A percentile compares a stretch with the other conserved stretches of the same genome.
phyloP scores from a whole-genome alignment of 2,113 vertebrate genomes.

The Mohoua ochrocephala region DNA sequence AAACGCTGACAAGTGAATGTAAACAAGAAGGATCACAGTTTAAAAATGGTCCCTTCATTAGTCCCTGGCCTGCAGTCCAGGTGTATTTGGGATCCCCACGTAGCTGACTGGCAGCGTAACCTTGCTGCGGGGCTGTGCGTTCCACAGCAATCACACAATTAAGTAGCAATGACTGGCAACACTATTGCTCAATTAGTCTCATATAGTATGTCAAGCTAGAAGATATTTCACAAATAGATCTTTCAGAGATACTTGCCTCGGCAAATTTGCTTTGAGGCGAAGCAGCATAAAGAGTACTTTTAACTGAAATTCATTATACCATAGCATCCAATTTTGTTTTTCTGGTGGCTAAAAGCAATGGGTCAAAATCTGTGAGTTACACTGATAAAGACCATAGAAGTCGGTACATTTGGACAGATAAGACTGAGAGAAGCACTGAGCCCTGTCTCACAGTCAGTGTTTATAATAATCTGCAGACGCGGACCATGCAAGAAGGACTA shows the following conservation, averaged over 20 bases:
- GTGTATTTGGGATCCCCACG: background rate
- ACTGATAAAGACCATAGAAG: background rate
- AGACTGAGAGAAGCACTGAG: background rate
- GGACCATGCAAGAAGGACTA: conserved; percentile 65
- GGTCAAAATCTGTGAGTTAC: conserved; percentile 9
- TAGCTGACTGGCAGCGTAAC: background rate
- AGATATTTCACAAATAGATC: conserved; percentile 14
- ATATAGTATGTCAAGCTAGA: background rate
- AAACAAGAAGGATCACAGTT: background rate
- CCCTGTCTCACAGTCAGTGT: conserved; percentile 57
- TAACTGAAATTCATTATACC: background rate
- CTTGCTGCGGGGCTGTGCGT: background rate
- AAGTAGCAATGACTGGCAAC: conserved; percentile 14
- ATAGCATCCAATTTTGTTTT: background rate
- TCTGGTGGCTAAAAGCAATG: background rate
- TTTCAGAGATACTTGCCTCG: background rate
- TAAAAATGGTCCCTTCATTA: background rate
- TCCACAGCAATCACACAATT: background rate
- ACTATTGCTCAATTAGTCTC: conserved; percentile 32
- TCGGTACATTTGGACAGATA: conserved; percentile 15
- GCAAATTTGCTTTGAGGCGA: background rate
- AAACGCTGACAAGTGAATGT: background rate
- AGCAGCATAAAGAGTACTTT: background rate
- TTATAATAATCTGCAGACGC: conserved; percentile 64
- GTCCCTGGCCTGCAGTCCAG: background rate